These are phyloP conservation scores for Euura saliciscinereae DNA, from an alignment of 1,140 invertebrate species.

Conservation along the genomic window DNA sequence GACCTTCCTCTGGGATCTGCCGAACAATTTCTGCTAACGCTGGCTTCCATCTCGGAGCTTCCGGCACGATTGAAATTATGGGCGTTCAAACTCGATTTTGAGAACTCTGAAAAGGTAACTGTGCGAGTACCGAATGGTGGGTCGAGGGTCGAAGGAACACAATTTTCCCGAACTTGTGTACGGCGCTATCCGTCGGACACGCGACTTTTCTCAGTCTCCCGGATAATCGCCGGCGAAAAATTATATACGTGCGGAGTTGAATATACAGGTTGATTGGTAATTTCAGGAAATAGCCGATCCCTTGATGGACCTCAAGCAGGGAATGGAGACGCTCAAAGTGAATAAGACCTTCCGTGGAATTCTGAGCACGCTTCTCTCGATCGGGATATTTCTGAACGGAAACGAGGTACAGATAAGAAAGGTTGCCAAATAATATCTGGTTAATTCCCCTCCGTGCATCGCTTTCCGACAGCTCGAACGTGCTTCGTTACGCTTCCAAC, in stretches of 20 bases:
- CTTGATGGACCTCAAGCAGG: constrained; percentile 97
- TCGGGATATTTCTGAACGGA: constrained; percentile 98
- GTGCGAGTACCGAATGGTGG: no score
- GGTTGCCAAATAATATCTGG: constrained; percentile 52
- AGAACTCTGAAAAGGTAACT: constrained; percentile 88
- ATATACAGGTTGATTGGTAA: constrained; percentile 33
- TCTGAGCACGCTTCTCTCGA: constrained; percentile 89
- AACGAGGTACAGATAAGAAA: constrained; percentile 67
- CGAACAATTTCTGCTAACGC: constrained; percentile 95
- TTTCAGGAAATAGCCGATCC: constrained; percentile 96
- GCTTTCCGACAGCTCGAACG: no score
- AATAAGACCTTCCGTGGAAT: constrained; percentile 96
- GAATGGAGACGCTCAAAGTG: constrained; percentile 85
- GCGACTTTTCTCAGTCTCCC: no score
- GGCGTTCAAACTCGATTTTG: constrained; percentile 99
- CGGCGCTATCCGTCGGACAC: background rate
- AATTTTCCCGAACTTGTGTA: background rate
- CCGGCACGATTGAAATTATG: constrained; percentile 94
- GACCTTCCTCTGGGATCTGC: constrained; percentile 96
- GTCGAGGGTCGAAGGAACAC: background rate
- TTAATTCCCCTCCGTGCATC: constrained; percentile 37
- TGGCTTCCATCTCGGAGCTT: constrained; percentile 95
- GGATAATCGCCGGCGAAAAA: no score
- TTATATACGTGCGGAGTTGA: no score
- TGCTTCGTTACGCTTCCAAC: no score